Evolutionary conservation across 1,140 invertebrate species (phyloP).

Genomic region (Adoxophyes honmai): DNA sequence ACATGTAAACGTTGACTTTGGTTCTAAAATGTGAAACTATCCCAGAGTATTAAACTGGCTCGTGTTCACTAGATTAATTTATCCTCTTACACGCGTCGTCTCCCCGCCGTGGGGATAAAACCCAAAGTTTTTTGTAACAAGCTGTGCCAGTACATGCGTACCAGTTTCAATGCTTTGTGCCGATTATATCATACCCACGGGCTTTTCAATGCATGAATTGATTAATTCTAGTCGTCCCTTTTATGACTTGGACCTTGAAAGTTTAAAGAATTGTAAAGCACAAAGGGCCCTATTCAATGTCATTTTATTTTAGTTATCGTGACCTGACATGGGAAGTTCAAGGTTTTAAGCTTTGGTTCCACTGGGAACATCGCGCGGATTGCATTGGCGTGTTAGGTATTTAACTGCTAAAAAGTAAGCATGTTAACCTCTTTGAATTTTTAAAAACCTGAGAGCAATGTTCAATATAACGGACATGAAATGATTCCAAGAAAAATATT

Average conservation of each 20-base stretch:
- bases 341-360: slow-evolving; percentile 35
- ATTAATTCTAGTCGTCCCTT: slow-evolving; percentile 38
- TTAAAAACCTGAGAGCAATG: too few species aligned
- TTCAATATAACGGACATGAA: too few species aligned
- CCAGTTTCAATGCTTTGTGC: slow-evolving; percentile 16
- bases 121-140: too few species aligned
- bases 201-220: slow-evolving; percentile 23
- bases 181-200: slow-evolving; percentile 43
- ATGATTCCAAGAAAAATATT: too few species aligned
- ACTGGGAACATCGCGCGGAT: background rate
- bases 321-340: slow-evolving; percentile 54
- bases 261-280: slow-evolving; percentile 57
- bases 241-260: slow-evolving; percentile 51
- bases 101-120: too few species aligned
- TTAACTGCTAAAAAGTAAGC: background rate
- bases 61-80: too few species aligned
- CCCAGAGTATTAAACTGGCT: too few species aligned
- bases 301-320: slow-evolving; percentile 51
- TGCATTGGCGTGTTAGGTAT: background rate
- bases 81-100: too few species aligned
- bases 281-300: slow-evolving; percentile 55
- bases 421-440: too few species aligned
- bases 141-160: too few species aligned
- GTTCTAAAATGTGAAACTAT: too few species aligned
- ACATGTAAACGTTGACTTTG: too few species aligned